Conservation (phyloP, 1,140 invertebrate genomes). For the Drosophila neocordata region DNA sequence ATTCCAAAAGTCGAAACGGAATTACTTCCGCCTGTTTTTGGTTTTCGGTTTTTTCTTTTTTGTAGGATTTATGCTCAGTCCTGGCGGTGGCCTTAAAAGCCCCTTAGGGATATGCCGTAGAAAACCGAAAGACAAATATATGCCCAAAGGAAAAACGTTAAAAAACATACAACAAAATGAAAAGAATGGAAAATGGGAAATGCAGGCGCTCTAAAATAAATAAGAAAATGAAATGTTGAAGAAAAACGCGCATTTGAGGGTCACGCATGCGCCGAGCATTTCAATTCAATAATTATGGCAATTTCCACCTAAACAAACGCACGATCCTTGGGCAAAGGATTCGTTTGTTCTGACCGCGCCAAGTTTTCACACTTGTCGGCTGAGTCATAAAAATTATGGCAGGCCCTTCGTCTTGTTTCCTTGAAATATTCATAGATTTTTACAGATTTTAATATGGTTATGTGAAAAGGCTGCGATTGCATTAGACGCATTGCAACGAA, state of each 20-base stretch:
- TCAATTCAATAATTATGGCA: conserved; percentile 53
- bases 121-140: conserved; percentile 20
- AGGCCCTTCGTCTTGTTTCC: conserved; percentile 42
- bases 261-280: conserved; percentile 47
- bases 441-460: conserved; percentile 36
- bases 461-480: conserved; percentile 19
- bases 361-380: conserved; percentile 67
- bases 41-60: conserved; percentile 40
- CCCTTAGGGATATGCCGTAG: conserved; percentile 18
- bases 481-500: not conserved
- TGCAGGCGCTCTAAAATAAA: conserved; percentile 42
- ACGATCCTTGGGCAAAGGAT: conserved; percentile 47
- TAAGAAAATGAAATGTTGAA: conserved; percentile 22
- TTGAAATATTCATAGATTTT: conserved; percentile 14
- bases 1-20: conserved; percentile 58
- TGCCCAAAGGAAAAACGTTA: conserved; percentile 8
- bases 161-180: not conserved
- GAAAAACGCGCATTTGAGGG: conserved; percentile 6
- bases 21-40: conserved; percentile 57
- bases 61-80: conserved; percentile 34
- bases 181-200: not conserved
- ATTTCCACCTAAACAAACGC: conserved; percentile 30
- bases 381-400: conserved; percentile 63
- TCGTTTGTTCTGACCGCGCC: conserved; percentile 54
- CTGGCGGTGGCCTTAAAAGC: conserved; percentile 52